These are phyloP conservation scores for Eubucco bourcierii DNA, from an alignment of 2,113 vertebrate species.

Conservation along the genomic window DNA sequence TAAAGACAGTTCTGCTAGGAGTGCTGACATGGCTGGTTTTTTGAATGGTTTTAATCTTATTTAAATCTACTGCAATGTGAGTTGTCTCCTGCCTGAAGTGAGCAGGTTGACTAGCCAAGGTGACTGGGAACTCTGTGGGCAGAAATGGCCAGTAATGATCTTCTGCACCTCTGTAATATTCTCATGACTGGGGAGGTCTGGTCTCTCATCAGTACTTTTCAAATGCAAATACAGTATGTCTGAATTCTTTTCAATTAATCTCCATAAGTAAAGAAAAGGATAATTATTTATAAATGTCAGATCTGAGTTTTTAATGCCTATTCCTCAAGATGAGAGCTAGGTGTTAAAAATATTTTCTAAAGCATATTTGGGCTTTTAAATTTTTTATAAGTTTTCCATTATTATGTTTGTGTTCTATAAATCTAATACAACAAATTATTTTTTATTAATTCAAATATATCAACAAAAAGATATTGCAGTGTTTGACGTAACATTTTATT, in stretches of 20 bases:
- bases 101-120: not conserved
- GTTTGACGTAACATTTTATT: not conserved
- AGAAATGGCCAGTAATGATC: not conserved
- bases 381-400: not conserved
- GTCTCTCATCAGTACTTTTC: not conserved
- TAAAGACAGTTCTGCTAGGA: slow-evolving; percentile 4
- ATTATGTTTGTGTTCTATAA: not conserved
- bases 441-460: not conserved
- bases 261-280: slow-evolving; percentile 8
- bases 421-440: not conserved
- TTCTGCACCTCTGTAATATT: not conserved
- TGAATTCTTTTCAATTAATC: slow-evolving; percentile 34
- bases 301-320: not conserved
- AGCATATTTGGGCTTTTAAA: not conserved
- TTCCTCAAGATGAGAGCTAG: not conserved
- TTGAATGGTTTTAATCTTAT: not conserved
- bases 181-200: not conserved
- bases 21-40: not conserved
- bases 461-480: not conserved
- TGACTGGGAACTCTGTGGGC: not conserved
- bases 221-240: slow-evolving; percentile 11
- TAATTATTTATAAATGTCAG: not conserved
- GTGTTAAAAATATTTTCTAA: not conserved
- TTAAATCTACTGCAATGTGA: slow-evolving; percentile 5
- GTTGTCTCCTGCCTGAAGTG: not conserved